These are phyloP conservation scores for Boulengeromyrus knoepffleri DNA, from an alignment of 2,113 vertebrate species.

Conservation along the genomic window DNA sequence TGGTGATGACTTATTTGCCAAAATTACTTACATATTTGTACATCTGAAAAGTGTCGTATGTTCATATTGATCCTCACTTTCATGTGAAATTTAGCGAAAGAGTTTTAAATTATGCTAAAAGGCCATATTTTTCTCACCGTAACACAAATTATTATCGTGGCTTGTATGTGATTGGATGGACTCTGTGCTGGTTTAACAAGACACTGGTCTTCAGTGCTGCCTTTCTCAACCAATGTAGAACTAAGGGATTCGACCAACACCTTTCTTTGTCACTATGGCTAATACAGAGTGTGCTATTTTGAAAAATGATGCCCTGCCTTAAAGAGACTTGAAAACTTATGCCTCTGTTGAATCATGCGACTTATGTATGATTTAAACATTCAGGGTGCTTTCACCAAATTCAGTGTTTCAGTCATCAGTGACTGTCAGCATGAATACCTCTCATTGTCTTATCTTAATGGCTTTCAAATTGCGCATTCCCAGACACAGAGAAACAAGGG, in stretches of 20 bases:
- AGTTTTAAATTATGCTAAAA: background rate
- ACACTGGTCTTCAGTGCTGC: background rate
- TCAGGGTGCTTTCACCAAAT: background rate
- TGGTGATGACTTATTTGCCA: background rate
- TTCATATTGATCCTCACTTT: background rate
- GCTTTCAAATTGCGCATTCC: constrained; percentile 44
- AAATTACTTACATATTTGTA: background rate
- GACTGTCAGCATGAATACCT: constrained; percentile 41
- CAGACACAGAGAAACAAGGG: constrained; percentile 40
- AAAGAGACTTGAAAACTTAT: background rate
- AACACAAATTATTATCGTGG: background rate
- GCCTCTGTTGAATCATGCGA: background rate
- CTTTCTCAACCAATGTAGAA: background rate
- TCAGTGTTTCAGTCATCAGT: constrained; percentile 32
- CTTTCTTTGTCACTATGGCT: background rate
- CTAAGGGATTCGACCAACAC: background rate
- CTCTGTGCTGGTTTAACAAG: background rate
- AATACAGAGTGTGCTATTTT: background rate
- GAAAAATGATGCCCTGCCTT: background rate
- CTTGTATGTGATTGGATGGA: background rate
- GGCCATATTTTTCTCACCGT: background rate
- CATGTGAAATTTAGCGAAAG: background rate
- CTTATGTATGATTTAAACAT: background rate
- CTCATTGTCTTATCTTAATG: constrained; percentile 44
- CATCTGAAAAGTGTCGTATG: background rate